Conservation (phyloP, 1,140 invertebrate genomes). For the Brachionus paranguensis region DNA sequence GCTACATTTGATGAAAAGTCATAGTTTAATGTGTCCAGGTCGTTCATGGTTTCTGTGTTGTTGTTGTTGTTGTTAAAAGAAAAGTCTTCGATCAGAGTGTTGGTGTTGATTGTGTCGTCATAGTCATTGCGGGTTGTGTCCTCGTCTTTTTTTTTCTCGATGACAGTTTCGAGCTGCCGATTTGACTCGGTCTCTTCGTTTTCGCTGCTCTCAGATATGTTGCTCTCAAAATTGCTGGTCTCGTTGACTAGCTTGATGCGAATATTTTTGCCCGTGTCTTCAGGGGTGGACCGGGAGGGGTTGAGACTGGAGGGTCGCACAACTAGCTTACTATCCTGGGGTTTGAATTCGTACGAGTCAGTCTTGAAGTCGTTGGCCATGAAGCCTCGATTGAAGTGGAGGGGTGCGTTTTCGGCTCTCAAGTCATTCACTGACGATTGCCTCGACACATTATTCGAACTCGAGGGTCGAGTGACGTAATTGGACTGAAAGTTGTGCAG, state of each 20-base stretch:
- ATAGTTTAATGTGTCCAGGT: neutral
- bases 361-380: neutral
- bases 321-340: neutral
- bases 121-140: neutral
- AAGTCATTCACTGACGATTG: conserved; percentile 21
- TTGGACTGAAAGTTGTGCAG: neutral
- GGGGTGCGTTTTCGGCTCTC: neutral
- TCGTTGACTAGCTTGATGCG: neutral
- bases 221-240: neutral
- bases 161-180: neutral
- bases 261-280: neutral
- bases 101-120: neutral
- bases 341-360: neutral
- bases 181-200: neutral
- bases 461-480: neutral
- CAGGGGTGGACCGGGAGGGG: neutral
- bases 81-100: conserved; percentile 2
- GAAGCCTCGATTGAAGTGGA: neutral
- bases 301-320: neutral
- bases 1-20: neutral
- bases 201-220: conserved; percentile 6
- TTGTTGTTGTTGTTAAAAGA: neutral
- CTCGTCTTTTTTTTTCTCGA: neutral
- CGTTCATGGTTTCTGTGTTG: neutral
- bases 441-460: neutral